These are phyloP conservation scores for Desoria tigrina DNA, from an alignment of 2,888 invertebrate species.

Conservation along the genomic window DNA sequence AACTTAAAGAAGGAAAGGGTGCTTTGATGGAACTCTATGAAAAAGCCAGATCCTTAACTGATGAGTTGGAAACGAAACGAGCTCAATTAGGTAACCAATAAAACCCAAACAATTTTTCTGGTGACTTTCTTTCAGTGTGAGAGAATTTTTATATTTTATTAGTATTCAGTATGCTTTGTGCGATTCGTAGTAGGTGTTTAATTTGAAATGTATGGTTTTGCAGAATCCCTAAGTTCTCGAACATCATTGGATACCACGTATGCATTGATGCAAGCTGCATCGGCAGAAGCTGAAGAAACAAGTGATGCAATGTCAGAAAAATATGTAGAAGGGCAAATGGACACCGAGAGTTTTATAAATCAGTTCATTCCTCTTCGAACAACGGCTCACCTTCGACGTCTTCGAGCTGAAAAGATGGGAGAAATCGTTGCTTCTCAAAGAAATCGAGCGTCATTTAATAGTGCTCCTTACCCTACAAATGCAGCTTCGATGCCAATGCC, in stretches of 20 bases:
- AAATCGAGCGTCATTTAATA: slow-evolving; percentile 53
- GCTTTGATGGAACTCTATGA: slow-evolving; percentile 66
- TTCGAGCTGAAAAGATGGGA: slow-evolving; percentile 91
- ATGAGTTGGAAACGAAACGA: slow-evolving; percentile 72
- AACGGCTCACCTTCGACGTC: slow-evolving; percentile 76
- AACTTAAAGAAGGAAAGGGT: slow-evolving; percentile 72
- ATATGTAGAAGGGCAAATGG: slow-evolving; percentile 73
- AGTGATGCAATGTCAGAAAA: slow-evolving; percentile 80
- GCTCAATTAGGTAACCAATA: slow-evolving; percentile 75
- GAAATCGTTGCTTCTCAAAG: slow-evolving; percentile 55
- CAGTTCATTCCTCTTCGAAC: slow-evolving; percentile 76
- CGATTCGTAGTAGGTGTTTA: not conserved
- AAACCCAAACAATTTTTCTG: not conserved
- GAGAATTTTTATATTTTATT: slow-evolving; percentile 2
- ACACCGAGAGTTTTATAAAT: slow-evolving; percentile 78
- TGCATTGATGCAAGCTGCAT: slow-evolving; percentile 84
- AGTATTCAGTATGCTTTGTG: not conserved
- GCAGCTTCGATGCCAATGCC: slow-evolving; percentile 78
- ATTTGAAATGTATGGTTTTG: slow-evolving; percentile 52
- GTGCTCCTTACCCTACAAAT: slow-evolving; percentile 70
- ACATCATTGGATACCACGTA: slow-evolving; percentile 82
- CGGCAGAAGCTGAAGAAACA: slow-evolving; percentile 89
- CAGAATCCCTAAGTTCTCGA: slow-evolving; percentile 74
- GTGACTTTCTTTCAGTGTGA: not conserved
- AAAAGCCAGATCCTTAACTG: slow-evolving; percentile 55